Evolutionary conservation across 2,113 vertebrate species (phyloP).

Genomic region (Scomber colias): DNA sequence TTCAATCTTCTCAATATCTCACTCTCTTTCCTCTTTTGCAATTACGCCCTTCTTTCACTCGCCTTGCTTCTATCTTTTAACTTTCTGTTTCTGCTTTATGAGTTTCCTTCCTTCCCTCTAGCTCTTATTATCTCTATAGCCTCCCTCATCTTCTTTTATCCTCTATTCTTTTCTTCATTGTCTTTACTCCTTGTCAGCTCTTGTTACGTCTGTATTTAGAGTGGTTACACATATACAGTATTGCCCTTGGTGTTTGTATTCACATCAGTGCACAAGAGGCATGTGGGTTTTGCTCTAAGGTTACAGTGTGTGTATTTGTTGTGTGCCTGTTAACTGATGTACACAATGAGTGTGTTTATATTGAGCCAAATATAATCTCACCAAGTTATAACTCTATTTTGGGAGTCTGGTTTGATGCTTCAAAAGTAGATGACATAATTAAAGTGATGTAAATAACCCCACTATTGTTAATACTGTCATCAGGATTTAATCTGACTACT

Average conservation of each 20-base stretch:
- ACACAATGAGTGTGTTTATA: conserved; percentile 6
- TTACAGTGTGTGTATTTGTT: conserved; percentile 26
- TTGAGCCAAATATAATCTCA: background rate
- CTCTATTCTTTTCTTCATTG: background rate
- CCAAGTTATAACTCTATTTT: conserved; percentile 15
- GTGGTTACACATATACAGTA: background rate
- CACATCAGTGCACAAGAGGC: background rate
- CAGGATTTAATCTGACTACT: background rate
- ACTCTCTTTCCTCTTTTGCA: conserved; percentile 6
- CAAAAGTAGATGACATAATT: conserved; percentile 11
- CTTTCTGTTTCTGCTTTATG: background rate
- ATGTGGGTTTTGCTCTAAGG: conserved; percentile 21
- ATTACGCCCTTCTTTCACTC: conserved; percentile 16
- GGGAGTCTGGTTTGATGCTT: background rate
- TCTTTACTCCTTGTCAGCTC: background rate
- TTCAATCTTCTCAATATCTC: conserved; percentile 8
- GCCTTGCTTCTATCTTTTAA: background rate
- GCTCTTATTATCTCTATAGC: background rate
- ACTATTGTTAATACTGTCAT: background rate
- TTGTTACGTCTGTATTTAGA: background rate
- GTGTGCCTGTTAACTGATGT: conserved; percentile 2
- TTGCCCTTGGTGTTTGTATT: conserved; percentile 27
- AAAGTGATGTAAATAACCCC: background rate
- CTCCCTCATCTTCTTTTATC: background rate
- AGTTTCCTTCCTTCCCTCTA: background rate